Evolutionary conservation across 2,888 invertebrate genomes (phyloP), one percentile per base, ranked within the genome.

Genomic region (Onchidella celtica): DNA sequence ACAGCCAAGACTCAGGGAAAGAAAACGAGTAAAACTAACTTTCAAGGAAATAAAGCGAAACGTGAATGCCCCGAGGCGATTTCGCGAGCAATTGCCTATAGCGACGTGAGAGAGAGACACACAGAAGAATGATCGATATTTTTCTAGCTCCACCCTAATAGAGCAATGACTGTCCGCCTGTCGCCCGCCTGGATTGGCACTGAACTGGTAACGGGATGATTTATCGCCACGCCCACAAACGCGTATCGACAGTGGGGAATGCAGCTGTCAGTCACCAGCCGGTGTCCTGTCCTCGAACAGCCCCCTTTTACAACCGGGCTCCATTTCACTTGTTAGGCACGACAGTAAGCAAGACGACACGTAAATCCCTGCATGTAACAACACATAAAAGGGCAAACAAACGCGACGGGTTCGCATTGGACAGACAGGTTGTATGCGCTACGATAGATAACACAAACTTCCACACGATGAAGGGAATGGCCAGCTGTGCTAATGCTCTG

Each of bases 151-250:
- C 75, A 63, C 75, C 75, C 65, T 27, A 36, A 65, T 32, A 6
- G 32, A 72, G 55, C 24, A 21, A 38, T 32, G 65, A 65, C 65
- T 32, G 65, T 47, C 65, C 24, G 65, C 47, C 21, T 76, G 75
- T 76, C 65, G 75, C 63, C 27, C 66, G 63, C 61, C 55, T 29
- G 72, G 72, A 55, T 72, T 65, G 75, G 61, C 75, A 76, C 27
- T 40, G 40, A 36, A 65, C 47, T 38, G 29, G 2, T 47, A 36
- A 38, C 27, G 75, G 40, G 40, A 59, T 74, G 74, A 74, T 74
- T 74, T 65, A 65, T 76, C 21, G 75, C 75, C 75, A 76, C 75
- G 75, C 75, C 75, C 75, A 76, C 75, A 36, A 76, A 21, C 27
- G 1, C 38, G 75, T 17, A 47, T 65, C 75, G 75, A 65, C 65